phyloP scores from a whole-genome alignment of 2,113 vertebrate species.

The Ciconia stormi region DNA sequence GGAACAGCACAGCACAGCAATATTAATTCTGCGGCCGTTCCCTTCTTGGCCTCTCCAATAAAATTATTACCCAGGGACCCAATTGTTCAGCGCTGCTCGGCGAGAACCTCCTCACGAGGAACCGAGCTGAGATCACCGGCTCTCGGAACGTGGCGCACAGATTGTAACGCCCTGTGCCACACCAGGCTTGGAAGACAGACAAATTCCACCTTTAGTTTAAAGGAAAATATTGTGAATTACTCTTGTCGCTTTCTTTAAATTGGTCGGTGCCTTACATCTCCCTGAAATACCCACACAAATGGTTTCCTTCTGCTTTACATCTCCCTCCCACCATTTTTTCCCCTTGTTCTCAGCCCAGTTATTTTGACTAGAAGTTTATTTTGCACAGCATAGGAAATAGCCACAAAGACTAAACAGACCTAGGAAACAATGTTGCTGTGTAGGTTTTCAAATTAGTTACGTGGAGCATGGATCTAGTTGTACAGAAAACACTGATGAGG shows the following conservation, averaged over 20 bases:
- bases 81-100: background rate
- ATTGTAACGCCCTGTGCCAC: background rate
- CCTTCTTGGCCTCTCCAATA: constrained; percentile 50
- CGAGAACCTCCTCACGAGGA: background rate
- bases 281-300: background rate
- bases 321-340: background rate
- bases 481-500: background rate
- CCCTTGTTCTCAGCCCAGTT: background rate
- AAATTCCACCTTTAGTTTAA: background rate
- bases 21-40: constrained; percentile 35
- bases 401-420: background rate
- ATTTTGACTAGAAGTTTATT: constrained; percentile 28
- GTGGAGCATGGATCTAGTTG: background rate
- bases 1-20: constrained; percentile 38
- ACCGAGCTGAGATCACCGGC: background rate
- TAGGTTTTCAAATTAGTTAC: background rate
- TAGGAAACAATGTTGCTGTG: background rate
- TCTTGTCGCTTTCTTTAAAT: background rate
- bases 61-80: constrained; percentile 56
- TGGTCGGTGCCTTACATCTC: background rate
- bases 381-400: background rate
- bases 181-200: background rate
- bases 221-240: background rate
- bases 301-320: constrained; percentile 15
- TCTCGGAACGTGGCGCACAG: background rate